Conservation (phyloP, 2,113 vertebrate genomes). For the Phainopepla nitens region DNA sequence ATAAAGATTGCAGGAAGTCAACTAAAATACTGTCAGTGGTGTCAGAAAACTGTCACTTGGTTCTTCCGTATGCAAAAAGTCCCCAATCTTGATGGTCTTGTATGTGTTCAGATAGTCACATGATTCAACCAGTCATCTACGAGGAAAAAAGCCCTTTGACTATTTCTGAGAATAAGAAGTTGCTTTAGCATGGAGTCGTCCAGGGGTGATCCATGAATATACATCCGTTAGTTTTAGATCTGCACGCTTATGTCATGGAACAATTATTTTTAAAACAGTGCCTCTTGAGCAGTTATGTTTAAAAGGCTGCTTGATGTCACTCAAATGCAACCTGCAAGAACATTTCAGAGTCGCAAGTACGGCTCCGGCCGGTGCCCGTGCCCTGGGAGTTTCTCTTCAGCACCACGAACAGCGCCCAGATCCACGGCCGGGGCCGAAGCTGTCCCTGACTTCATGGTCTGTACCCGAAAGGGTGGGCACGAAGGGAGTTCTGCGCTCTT, state of each 20-base stretch:
- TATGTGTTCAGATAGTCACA: neutral
- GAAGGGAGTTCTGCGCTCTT: neutral
- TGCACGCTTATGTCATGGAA: neutral
- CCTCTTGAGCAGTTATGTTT: neutral
- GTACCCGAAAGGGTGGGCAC: rapidly evolving
- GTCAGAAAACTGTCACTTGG: neutral
- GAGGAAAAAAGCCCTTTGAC: neutral
- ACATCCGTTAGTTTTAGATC: neutral
- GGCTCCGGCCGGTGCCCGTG: rapidly evolving
- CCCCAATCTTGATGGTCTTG: neutral
- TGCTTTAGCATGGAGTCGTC: neutral
- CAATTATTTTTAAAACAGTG: neutral
- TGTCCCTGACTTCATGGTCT: rapidly evolving
- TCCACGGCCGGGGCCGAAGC: rapidly evolving
- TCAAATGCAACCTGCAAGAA: neutral
- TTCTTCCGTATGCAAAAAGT: neutral
- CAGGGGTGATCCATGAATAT: neutral
- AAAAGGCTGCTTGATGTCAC: neutral
- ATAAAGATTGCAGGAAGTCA: neutral
- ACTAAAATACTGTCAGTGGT: neutral
- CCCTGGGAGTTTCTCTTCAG: neutral
- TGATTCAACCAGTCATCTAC: rapidly evolving
- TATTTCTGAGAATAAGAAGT: neutral
- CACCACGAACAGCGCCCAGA: neutral
- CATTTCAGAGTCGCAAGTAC: rapidly evolving